Evolutionary conservation across 2,888 invertebrate genomes (phyloP).

Genomic region (Galerucella nymphaeae): DNA sequence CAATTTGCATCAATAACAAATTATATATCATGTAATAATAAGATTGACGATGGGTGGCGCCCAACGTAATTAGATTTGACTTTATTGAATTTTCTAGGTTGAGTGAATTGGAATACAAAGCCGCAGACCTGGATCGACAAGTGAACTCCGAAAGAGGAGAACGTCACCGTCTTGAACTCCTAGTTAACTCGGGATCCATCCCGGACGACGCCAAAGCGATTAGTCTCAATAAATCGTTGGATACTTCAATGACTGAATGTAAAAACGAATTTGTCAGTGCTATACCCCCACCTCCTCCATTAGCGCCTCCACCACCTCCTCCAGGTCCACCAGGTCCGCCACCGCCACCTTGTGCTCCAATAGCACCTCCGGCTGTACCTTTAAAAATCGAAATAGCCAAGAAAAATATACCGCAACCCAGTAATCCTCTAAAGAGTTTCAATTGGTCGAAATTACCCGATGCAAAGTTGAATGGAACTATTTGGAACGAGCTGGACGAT

Average conservation of each 20-base stretch:
- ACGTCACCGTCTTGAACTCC: conserved; percentile 82
- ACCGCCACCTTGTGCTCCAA: conserved; percentile 71
- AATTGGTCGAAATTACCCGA: conserved; percentile 98
- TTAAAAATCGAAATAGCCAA: conserved; percentile 72
- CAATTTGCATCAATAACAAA: no score
- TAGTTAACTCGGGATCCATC: conserved; percentile 90
- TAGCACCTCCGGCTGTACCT: conserved; percentile 70
- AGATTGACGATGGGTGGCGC: no score
- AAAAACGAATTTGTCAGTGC: conserved; percentile 56
- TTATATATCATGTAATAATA: no score
- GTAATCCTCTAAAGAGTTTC: conserved; percentile 93
- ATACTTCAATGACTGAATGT: conserved; percentile 45
- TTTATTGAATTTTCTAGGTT: conserved; percentile 35
- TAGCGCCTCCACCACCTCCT: conserved; percentile 68
- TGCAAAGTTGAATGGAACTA: conserved; percentile 89
- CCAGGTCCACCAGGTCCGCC: conserved; percentile 71
- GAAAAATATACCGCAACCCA: conserved; percentile 93
- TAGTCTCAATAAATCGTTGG: conserved; percentile 60
- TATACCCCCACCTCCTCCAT: conserved; percentile 61
- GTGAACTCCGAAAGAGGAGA: conserved; percentile 83
- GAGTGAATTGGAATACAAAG: conserved; percentile 70
- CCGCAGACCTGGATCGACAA: conserved; percentile 68
- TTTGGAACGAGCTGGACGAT: conserved; percentile 96
- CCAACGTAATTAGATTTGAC: background rate
- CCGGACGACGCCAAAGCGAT: conserved; percentile 92